phyloP scores from a whole-genome alignment of 2,113 vertebrate species.

The Microcebus murinus region DNA sequence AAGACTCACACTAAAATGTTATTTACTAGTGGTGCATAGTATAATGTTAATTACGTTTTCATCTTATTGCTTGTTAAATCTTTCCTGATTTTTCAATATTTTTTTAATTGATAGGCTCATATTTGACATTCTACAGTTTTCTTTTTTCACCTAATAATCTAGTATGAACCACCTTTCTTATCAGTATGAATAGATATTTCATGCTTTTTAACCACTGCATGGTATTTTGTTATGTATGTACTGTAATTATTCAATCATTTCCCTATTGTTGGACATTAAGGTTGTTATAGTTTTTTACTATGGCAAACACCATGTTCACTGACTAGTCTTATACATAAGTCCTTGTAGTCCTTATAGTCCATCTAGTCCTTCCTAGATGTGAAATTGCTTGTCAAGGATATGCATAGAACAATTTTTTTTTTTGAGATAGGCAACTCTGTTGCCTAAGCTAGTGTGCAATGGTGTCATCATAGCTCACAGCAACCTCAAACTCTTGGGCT shows the following conservation, averaged over 20 bases:
- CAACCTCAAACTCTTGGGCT: background rate
- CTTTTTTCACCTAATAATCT: background rate
- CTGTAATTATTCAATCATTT: background rate
- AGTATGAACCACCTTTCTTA: background rate
- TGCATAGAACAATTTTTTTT: background rate
- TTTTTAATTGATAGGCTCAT: background rate
- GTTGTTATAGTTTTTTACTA: background rate
- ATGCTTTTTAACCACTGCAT: background rate
- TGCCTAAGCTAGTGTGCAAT: background rate
- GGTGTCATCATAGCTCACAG: background rate
- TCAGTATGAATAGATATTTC: background rate
- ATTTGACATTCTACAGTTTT: background rate
- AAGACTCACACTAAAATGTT: background rate
- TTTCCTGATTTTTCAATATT: background rate
- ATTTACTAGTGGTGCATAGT: background rate
- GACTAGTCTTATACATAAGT: background rate
- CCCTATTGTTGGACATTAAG: background rate
- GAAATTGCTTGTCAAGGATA: background rate
- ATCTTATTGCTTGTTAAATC: conserved; percentile 5
- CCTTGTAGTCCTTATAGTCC: background rate
- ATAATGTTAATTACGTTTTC: background rate
- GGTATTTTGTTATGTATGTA: background rate
- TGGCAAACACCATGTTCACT: background rate
- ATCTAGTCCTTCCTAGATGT: background rate
- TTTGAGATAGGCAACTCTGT: background rate